Evolutionary conservation across 92 coral and sea anemone species (phyloP).

Genomic region (Parazoanthus atlanticus): DNA sequence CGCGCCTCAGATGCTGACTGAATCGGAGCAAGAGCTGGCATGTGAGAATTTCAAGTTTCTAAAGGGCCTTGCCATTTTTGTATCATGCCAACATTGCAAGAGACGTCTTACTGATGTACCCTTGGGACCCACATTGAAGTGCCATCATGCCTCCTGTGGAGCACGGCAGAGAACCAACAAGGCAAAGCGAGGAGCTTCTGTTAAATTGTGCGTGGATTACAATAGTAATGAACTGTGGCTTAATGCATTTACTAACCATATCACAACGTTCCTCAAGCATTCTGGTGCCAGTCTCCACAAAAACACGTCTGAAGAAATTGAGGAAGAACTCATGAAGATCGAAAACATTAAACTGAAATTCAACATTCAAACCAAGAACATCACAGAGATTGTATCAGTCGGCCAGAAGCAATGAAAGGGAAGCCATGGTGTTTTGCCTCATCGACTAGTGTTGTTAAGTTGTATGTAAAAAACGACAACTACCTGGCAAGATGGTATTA

Average conservation of each 20-base stretch:
- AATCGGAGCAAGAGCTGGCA: background rate
- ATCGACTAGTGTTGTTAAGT: background rate
- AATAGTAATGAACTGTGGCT: conserved; percentile 44
- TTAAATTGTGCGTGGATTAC: conserved; percentile 36
- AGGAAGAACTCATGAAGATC: conserved; percentile 31
- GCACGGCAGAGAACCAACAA: conserved; percentile 31
- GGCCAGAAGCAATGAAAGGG: background rate
- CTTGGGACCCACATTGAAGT: background rate
- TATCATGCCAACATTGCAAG: conserved; percentile 41
- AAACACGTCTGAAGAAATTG: conserved; percentile 37
- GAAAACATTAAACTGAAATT: conserved; percentile 22
- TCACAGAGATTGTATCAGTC: conserved; percentile 27
- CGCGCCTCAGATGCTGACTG: conserved; percentile 13
- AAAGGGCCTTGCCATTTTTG: conserved; percentile 28
- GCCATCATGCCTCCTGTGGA: background rate
- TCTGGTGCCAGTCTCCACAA: conserved; percentile 26
- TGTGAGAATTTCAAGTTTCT: conserved; percentile 34
- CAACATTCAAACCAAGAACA: conserved; percentile 40
- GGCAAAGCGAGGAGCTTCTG: conserved; percentile 40
- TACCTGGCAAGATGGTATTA: conserved; percentile 1
- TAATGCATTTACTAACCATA: conserved; percentile 28
- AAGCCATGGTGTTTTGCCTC: background rate
- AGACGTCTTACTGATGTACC: conserved; percentile 3
- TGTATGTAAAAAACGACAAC: too few relatives aligned
- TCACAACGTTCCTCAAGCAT: conserved; percentile 30